phyloP scores from a whole-genome alignment of 2,888 invertebrate species.

The Parnassius orleans region DNA sequence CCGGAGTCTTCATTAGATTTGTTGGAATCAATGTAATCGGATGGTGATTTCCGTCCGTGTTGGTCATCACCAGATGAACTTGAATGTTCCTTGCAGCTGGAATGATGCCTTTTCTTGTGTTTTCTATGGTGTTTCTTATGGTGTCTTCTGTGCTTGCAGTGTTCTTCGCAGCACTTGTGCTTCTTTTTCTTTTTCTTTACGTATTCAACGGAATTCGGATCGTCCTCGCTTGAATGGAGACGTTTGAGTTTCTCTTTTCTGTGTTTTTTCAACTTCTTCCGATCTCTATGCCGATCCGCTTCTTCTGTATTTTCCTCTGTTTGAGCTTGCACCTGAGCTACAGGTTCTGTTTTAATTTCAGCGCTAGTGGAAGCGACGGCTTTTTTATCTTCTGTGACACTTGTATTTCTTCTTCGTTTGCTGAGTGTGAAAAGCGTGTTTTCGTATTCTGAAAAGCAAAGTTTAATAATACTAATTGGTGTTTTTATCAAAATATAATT shows the following conservation, averaged over 20 bases:
- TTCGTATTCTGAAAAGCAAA: slow-evolving; percentile 86
- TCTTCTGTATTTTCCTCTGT: slow-evolving; percentile 48
- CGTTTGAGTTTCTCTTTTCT: slow-evolving; percentile 83
- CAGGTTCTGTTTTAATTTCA: slow-evolving; percentile 46
- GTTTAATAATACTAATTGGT: background rate
- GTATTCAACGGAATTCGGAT: slow-evolving; percentile 60
- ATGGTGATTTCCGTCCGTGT: slow-evolving; percentile 59
- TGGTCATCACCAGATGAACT: slow-evolving; percentile 78
- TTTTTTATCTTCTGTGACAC: slow-evolving; percentile 81
- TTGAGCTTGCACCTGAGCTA: slow-evolving; percentile 30
- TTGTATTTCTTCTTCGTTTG: slow-evolving; percentile 86
- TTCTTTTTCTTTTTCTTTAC: slow-evolving; percentile 85
- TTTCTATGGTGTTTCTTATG: slow-evolving; percentile 90
- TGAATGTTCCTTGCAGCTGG: slow-evolving; percentile 69
- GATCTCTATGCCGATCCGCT: slow-evolving; percentile 79
- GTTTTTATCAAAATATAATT: no score
- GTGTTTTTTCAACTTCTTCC: slow-evolving; percentile 85
- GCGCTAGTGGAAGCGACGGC: slow-evolving; percentile 38
- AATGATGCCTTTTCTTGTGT: slow-evolving; percentile 88
- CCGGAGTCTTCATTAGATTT: slow-evolving; percentile 73
- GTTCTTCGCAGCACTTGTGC: slow-evolving; percentile 85
- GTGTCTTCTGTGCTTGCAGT: slow-evolving; percentile 86
- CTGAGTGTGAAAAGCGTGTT: slow-evolving; percentile 89
- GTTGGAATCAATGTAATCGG: slow-evolving; percentile 67
- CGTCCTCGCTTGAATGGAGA: slow-evolving; percentile 64